These are phyloP conservation scores for Neomorphus geoffroyi DNA, from an alignment of 2,797 vertebrate genomes.

Conservation along the genomic window DNA sequence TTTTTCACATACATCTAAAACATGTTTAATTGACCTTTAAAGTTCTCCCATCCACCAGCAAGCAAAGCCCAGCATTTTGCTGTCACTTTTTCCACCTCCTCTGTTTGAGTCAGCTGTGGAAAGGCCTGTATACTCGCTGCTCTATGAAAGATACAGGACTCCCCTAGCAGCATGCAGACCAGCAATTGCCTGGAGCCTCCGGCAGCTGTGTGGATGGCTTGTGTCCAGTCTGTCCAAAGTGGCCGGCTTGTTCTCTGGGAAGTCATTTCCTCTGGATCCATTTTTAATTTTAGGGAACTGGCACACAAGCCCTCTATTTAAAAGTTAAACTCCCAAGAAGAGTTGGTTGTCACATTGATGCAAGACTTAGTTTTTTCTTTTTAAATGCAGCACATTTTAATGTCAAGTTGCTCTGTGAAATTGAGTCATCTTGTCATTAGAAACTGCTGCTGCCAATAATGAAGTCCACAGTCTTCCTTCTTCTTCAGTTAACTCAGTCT, in stretches of 20 bases:
- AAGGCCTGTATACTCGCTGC: neutral
- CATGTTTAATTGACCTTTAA: neutral
- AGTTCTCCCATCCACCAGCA: neutral
- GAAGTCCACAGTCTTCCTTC: neutral
- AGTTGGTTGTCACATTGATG: neutral
- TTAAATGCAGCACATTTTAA: neutral
- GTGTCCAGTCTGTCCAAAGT: slow-evolving; percentile 40
- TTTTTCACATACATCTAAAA: neutral
- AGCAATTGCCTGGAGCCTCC: slow-evolving; percentile 21
- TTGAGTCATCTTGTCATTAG: neutral
- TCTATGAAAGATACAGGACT: neutral
- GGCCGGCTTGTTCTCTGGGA: slow-evolving; percentile 27
- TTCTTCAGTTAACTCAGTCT: neutral
- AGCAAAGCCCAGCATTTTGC: neutral
- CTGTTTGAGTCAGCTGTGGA: neutral
- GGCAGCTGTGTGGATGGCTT: slow-evolving; percentile 45
- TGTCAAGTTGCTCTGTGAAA: neutral
- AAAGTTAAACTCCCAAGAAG: neutral
- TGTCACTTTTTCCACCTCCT: neutral
- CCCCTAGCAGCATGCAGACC: neutral
- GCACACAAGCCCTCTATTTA: slow-evolving; percentile 35
- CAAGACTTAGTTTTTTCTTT: neutral
- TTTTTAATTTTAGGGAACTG: slow-evolving; percentile 44
- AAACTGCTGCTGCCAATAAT: neutral
- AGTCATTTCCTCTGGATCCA: slow-evolving; percentile 38